These are phyloP conservation scores for Progne subis DNA, from an alignment of 2,113 vertebrate genomes.

Conservation along the genomic window DNA sequence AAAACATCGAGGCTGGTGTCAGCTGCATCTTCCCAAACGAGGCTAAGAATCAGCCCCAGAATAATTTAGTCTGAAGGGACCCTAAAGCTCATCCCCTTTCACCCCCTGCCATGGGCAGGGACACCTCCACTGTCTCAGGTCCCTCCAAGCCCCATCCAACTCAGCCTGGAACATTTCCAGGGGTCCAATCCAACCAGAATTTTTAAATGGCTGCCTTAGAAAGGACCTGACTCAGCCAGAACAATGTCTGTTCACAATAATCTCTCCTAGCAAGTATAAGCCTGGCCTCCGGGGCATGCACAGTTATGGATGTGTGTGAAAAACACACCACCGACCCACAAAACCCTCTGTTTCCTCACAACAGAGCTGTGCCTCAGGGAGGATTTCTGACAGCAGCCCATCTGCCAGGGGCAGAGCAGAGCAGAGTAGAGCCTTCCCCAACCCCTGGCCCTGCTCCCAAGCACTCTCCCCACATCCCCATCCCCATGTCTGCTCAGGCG, in stretches of 20 bases:
- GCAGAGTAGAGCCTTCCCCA: not conserved
- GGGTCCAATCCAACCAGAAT: not conserved
- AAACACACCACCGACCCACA: not conserved
- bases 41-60: not conserved
- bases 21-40: not conserved
- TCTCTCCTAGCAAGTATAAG: not conserved
- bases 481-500: not conserved
- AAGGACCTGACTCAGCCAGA: not conserved
- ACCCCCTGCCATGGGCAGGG: not conserved
- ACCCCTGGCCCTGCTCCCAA: not conserved
- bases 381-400: not conserved
- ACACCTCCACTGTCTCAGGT: not conserved
- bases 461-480: not conserved
- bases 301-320: not conserved
- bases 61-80: too few species aligned
- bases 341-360: not conserved
- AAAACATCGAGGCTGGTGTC: not conserved
- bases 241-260: not conserved
- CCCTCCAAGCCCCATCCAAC: not conserved
- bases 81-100: not conserved
- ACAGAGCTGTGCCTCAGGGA: too few species aligned
- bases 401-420: accelerated
- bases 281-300: not conserved
- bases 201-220: not conserved
- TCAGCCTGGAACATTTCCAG: not conserved